A percentile compares a stretch with the other conserved stretches of the same genome.
These are phyloP conservation scores for Aradophagus sp. DNA, from an alignment of 1,140 invertebrate species.

Conservation along the genomic window DNA sequence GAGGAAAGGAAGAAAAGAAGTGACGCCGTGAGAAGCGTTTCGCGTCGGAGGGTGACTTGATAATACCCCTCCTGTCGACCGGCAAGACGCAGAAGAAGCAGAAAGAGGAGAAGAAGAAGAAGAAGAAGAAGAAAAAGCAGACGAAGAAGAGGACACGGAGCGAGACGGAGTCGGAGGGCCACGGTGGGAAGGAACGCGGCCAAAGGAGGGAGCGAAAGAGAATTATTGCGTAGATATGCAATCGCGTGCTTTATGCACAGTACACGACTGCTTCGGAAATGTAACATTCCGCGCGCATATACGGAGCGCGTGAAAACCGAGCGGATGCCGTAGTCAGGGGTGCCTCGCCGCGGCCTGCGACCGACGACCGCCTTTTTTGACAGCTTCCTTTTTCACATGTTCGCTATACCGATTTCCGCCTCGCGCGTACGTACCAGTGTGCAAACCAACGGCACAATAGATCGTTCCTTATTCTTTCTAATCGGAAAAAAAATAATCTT, in stretches of 20 bases:
- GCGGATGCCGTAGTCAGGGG: conserved; percentile 31
- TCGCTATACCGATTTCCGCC: conserved; percentile 12
- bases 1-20: conserved; percentile 25
- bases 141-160: neutral
- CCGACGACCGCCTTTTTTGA: neutral
- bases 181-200: neutral
- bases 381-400: conserved; percentile 9
- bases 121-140: neutral
- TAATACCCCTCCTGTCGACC: conserved; percentile 49
- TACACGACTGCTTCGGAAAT: conserved; percentile 51
- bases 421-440: conserved; percentile 7
- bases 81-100: too few species aligned
- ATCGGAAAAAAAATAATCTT: too few species aligned
- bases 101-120: neutral
- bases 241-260: conserved; percentile 55
- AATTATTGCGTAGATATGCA: conserved; percentile 55
- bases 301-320: conserved; percentile 35
- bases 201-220: neutral
- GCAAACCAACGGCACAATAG: too few species aligned
- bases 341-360: neutral
- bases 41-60: conserved; percentile 60
- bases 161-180: neutral
- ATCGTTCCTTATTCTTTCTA: too few species aligned
- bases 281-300: conserved; percentile 50
- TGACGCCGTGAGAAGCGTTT: conserved; percentile 57